Evolutionary conservation across 92 coral and sea anemone genomes (phyloP), one percentile per base, ranked within the genome.

Genomic region (Bergia sp.): DNA sequence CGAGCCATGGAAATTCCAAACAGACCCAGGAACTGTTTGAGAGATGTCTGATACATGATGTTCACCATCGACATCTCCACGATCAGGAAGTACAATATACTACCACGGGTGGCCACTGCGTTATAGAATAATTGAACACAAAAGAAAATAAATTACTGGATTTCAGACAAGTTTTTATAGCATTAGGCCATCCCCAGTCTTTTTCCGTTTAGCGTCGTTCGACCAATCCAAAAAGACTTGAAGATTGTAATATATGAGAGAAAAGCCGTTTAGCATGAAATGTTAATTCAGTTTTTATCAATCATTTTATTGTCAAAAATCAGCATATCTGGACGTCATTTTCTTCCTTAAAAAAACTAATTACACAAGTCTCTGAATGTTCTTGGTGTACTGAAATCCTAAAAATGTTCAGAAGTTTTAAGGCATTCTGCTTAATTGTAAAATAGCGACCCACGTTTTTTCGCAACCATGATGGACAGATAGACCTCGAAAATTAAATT

Each of bases 1-100:
- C 97, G 95, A 23, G 99, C 99, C 99, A 97, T 95, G 47, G 99
- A 97, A 49, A 97, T 89, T 82, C 93, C 98, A 81, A 97, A 97
- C 42, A 97, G 82, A 20, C 99, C 99, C 85, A 97, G 93, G 96
- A 97, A 97, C 94, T 97, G 99, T 64, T 94, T 95, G 67, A 97
- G 93, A 37, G 99, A 97, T 9, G 99, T 97, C 91, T 97, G 99
- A 92, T 97, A 97, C 99, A 97, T 97, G 86, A 95, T 93, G 89
- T 97, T 97, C 41, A 97, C 99, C 86, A 91, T 91, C 3, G 99
- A 97, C 99, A 97, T 97, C 93, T 97, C 99, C 37, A 97, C 99
- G 79, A 97, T 97, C 89, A 97, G 79, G 97, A 97, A 97, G 89
- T 97, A 97, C 88, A 95, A 89, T 85, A 97, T 97, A 82, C 99